Evolutionary conservation across 30 jellyfish, hydroid and myxozoan species (phyloP), one percentile per base, ranked within the genome.

Genomic region (Hydractinia symbiolongicarpus): DNA sequence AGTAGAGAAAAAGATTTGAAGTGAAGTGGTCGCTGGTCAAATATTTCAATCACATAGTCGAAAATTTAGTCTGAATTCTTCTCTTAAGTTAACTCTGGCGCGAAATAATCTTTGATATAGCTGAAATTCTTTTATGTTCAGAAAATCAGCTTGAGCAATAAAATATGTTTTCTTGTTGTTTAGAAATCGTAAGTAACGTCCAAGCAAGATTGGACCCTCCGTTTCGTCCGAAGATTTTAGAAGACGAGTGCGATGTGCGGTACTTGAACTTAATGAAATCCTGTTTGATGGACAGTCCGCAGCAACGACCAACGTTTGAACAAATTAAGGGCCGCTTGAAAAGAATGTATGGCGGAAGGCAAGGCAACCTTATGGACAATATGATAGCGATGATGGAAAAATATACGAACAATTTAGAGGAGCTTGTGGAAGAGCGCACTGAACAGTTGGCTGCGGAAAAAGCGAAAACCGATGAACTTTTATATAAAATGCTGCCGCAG

Each of bases 311-410:
- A 4, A 87, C 88, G 0, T 86, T 86, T 69, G 96, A 93, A 14
- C 82, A 78, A 11, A 58, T 87, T 50, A 82, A 88, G 79, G 98
- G 82, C 50, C 90, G 89, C 61, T 66, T 93, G 40, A 61, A 91
- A 53, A 84, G 95, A 56, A 82, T 85, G 66, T 90, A 83, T 51
- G 98, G 98, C 10, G 95, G 95, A 19, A 57, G 92, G 84, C 79
- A 50, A 60, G 88, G 96, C 9, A 93, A 88, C 81, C 75, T 93
- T 57, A 95, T 93, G 60, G 98, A 93, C 77, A 87, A 93, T 81
- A 93, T 93, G 98, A 90, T 93, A 49, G 94, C 85, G 20, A 84
- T 93, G 98, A 74, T 93, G 86, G 98, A 88, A 66, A 83, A 84
- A 58, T 93, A 93, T 76, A 93, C 98, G 11, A 84, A 93, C 69